These are phyloP conservation scores for Hirtodrosophila alboralis DNA, from an alignment of 2,888 invertebrate genomes.

Conservation along the genomic window DNA sequence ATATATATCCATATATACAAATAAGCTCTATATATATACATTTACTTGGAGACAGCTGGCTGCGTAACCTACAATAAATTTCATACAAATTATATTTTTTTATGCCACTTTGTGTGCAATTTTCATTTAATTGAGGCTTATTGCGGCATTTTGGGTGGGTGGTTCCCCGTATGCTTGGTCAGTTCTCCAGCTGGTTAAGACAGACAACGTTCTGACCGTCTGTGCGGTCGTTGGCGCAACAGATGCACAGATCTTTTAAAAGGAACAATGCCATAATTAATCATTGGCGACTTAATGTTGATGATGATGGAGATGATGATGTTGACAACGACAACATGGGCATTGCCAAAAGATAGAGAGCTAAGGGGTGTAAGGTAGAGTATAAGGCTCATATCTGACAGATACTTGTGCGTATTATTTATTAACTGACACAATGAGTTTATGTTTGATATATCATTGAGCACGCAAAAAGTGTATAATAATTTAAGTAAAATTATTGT, in stretches of 20 bases:
- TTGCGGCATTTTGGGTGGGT: conserved; percentile 51
- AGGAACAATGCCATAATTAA: conserved; percentile 70
- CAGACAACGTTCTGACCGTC: conserved; percentile 26
- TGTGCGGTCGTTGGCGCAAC: conserved; percentile 69
- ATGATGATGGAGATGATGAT: conserved; percentile 36
- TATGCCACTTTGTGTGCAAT: conserved; percentile 55
- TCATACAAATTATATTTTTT: conserved; percentile 59
- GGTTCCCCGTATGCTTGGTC: conserved; percentile 15
- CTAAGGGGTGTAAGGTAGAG: not conserved
- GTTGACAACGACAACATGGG: conserved; percentile 42
- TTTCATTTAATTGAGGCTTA: conserved; percentile 74
- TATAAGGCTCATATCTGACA: conserved; percentile 41
- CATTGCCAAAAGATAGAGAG: conserved; percentile 15
- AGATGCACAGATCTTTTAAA: conserved; percentile 64
- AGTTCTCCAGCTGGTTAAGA: conserved; percentile 43
- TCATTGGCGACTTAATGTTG: conserved; percentile 62
- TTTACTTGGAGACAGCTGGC: conserved; percentile 17
- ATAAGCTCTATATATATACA: conserved; percentile 7
- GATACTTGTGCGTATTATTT: conserved; percentile 55
- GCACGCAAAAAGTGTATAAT: conserved; percentile 27
- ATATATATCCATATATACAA: conserved; percentile 6
- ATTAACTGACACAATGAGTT: conserved; percentile 45
- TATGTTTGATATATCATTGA: conserved; percentile 53
- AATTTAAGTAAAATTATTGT: conserved; percentile 50
- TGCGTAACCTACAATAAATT: conserved; percentile 68